Conservation (phyloP, 2,113 vertebrate genomes). For the Seriola rivoliana region DNA sequence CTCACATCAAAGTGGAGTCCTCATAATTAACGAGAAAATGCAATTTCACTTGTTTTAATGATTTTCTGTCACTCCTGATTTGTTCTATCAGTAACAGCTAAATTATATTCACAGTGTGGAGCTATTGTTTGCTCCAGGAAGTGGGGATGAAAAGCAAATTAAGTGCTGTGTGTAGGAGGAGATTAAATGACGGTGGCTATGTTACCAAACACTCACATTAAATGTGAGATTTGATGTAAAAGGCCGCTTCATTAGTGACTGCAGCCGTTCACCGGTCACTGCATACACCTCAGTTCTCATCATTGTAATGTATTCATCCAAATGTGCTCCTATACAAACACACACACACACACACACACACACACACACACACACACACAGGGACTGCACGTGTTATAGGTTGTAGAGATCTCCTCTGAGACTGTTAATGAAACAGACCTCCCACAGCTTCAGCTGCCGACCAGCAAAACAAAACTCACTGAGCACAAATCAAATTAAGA, state of each 20-base stretch:
- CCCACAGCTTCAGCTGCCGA: neutral
- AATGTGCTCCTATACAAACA: neutral
- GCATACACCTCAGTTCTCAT: neutral
- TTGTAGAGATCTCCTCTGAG: too few relatives aligned
- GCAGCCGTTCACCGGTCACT: neutral
- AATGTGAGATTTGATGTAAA: neutral
- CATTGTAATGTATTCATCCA: neutral
- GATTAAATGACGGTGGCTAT: neutral
- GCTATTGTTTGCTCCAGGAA: constrained; percentile 18
- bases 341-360: neutral
- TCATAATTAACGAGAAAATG: constrained; percentile 25
- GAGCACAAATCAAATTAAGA: neutral
- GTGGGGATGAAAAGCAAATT: constrained; percentile 21
- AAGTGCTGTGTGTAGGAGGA: neutral
- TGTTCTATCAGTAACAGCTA: neutral
- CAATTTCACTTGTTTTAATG: constrained; percentile 1
- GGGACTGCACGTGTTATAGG: too few relatives aligned
- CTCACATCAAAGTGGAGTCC: neutral
- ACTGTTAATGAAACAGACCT: neutral
- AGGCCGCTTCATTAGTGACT: neutral
- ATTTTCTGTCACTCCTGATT: constrained; percentile 21
- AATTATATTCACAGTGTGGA: neutral
- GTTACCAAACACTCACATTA: neutral
- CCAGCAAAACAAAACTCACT: neutral
- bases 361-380: too few relatives aligned